A percentile compares a stretch with the other conserved stretches of the same genome.
Evolutionary conservation across 53 echinoderm and acorn worm species (phyloP).

Genomic region (Luidia sarsii): DNA sequence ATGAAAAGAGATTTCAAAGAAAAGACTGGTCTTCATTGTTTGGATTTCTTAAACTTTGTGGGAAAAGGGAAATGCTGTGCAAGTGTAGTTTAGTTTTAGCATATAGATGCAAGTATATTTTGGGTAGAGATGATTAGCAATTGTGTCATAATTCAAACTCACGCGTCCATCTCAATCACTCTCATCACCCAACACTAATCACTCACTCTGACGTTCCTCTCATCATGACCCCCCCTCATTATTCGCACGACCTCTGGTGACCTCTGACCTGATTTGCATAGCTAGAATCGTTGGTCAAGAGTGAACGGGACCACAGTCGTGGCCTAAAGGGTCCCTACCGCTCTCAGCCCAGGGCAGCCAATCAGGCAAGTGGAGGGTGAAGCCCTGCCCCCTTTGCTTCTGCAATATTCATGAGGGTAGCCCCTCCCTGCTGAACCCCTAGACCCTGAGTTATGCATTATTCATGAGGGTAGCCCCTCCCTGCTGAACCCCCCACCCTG

Average conservation of each 20-base stretch:
- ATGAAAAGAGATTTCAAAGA: no score
- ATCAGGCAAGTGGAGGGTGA: slow-evolving; percentile 23
- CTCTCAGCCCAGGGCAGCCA: slow-evolving; percentile 6
- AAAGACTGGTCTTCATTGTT: no score
- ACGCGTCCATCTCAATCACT: no score
- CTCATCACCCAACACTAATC: not conserved
- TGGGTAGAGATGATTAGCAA: no score
- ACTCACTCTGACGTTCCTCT: not conserved
- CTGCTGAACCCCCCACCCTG: not conserved
- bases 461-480: no score
- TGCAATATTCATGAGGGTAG: not conserved
- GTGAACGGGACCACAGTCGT: slow-evolving; percentile 12
- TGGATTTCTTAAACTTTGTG: no score
- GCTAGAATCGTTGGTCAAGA: slow-evolving; percentile 44
- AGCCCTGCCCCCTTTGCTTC: not conserved
- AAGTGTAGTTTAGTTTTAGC: no score
- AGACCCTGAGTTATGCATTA: no score
- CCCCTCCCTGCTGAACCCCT: not conserved
- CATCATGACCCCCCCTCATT: no score
- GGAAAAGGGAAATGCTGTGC: no score
- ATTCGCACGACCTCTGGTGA: not conserved
- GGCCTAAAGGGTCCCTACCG: slow-evolving; percentile 21
- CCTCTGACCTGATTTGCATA: slow-evolving; percentile 34
- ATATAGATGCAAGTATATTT: no score
- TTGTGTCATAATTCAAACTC: no score